Conservation (phyloP, 2,888 invertebrate genomes). For the Dendrolimus houi region DNA sequence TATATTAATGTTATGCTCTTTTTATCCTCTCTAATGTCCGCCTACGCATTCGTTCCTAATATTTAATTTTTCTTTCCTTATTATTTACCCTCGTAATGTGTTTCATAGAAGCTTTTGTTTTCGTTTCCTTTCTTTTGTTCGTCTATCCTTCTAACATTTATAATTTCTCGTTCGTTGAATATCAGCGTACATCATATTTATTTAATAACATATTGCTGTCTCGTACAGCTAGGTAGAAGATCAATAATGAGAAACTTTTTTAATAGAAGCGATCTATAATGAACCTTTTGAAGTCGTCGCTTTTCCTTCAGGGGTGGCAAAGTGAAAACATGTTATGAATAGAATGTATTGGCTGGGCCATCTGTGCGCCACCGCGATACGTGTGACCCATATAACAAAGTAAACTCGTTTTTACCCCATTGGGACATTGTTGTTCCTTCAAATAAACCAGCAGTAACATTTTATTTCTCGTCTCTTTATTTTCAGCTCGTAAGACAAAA, state of each 20-base stretch:
- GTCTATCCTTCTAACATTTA: not conserved
- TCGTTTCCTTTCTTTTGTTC: not conserved
- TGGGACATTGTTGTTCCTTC: conserved; percentile 20
- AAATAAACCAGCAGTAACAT: conserved; percentile 19
- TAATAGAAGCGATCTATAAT: too few relatives aligned
- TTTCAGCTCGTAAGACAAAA: conserved; percentile 19
- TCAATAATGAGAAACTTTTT: not conserved
- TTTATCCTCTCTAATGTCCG: not conserved
- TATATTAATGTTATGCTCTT: not conserved
- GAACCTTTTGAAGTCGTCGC: not conserved
- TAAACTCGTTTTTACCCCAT: conserved; percentile 7
- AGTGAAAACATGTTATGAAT: conserved; percentile 21
- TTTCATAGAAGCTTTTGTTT: not conserved
- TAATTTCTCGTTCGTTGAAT: not conserved
- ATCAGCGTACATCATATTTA: not conserved
- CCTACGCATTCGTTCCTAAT: not conserved
- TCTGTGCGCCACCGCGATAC: conserved; percentile 28
- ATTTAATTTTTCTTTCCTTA: not conserved
- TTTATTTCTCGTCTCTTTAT: conserved; percentile 22
- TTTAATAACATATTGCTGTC: not conserved
- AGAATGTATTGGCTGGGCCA: conserved; percentile 33
- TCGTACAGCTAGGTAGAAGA: not conserved
- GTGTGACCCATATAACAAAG: conserved; percentile 30
- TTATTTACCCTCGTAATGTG: not conserved
- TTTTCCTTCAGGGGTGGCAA: not conserved